Evolutionary conservation across 2,113 vertebrate species (phyloP).

Genomic region (Sakesphorus luctuosus): DNA sequence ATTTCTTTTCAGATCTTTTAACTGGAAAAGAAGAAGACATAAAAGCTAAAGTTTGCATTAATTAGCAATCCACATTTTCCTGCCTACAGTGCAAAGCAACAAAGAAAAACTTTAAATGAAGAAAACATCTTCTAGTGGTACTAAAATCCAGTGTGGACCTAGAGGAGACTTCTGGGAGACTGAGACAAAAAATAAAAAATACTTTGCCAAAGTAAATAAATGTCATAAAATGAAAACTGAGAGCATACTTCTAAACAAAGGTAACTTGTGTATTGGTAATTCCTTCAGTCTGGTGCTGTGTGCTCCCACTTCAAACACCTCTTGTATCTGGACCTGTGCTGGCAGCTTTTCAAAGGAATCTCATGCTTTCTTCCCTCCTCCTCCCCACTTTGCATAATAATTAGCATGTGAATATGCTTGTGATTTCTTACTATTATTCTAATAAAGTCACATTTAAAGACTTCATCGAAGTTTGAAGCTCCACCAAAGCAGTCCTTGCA

Average conservation of each 20-base stretch:
- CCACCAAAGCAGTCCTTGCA: background rate
- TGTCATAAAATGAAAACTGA: background rate
- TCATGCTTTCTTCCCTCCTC: background rate
- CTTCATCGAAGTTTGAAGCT: background rate
- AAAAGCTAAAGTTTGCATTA: background rate
- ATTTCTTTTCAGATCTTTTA: background rate
- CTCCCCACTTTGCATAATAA: constrained; percentile 23
- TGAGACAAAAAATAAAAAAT: background rate
- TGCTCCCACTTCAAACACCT: constrained; percentile 43
- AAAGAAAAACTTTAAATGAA: background rate
- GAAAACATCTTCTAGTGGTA: background rate
- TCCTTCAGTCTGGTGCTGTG: background rate
- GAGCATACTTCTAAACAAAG: background rate
- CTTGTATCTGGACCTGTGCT: constrained; percentile 22
- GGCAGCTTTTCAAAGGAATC: constrained; percentile 46
- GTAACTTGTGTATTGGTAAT: background rate
- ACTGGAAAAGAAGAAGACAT: background rate
- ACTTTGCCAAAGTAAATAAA: background rate
- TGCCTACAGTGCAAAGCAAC: background rate
- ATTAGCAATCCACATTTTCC: background rate
- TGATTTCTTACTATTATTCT: constrained; percentile 26
- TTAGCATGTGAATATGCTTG: constrained; percentile 30
- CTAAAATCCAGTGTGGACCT: background rate
- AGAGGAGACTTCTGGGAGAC: background rate
- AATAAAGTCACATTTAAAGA: background rate